Evolutionary conservation across 2,113 vertebrate genomes (phyloP), one percentile per base, ranked within the genome.

Genomic region (Martes martes): DNA sequence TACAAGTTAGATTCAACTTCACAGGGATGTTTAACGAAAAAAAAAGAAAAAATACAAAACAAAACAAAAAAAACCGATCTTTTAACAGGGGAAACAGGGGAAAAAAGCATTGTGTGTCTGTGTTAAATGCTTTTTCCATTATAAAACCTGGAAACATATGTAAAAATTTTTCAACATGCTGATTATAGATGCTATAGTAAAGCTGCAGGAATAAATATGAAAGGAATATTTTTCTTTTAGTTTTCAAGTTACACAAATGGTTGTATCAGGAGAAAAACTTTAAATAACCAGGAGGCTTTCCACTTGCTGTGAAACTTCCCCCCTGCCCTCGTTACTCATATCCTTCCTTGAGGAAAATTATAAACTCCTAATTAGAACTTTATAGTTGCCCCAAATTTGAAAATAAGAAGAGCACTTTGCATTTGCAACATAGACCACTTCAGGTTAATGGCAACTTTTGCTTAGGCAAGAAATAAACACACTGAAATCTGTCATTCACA

Each of bases 391-490:
- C 14, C 11, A 26, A 52, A 76, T 21, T 52, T 71, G 15, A 97
- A 82, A 87, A 94, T 76, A 82, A 89, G 84, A 93, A 83, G 11
- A 96, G 42, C 36, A 59, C 7, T 94, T 94, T 69, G 28, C 8
- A 50, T 96, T 89, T 87, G 50, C 7, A 47, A 67, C 81, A 61
- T 39, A 65, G 28, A 90, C 24, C 67, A 59, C 74, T 94, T 97
- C 57, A 95, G 74, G 28, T 91, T 92, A 95, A 89, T 42, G 39
- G 8, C 59, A 93, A 83, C 45, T 94, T 96, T 94, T 92, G 45
- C 69, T 94, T 89, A 88, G 61, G n/a, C n/a, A 71, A 91, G 50
- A 97, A 97, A 93, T 65, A 88, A 96, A 47, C 74, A 86, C 11
- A 31, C 7, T 36, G 39, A 90, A 92, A 90, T 81, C 79, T 93